Percentiles rank a stretch among this genome's conserved stretches.
These are phyloP conservation scores for Trachelus stipa DNA, from an alignment of 2,888 invertebrate genomes.

Conservation along the genomic window DNA sequence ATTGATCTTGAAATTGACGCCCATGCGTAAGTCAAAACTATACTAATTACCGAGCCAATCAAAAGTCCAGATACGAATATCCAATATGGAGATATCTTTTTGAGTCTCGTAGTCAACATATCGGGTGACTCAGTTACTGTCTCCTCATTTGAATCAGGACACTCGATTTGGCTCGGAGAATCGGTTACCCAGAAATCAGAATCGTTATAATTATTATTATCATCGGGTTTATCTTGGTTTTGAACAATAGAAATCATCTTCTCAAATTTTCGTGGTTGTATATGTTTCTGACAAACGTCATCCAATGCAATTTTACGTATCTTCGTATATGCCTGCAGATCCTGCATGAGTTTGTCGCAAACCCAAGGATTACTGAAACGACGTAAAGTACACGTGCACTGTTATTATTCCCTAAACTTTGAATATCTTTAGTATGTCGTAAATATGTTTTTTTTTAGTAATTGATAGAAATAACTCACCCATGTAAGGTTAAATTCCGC, in stretches of 20 bases:
- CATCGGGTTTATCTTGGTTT: background rate
- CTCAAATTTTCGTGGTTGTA: constrained; percentile 39
- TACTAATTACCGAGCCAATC: constrained; percentile 46
- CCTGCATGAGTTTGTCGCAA: constrained; percentile 45
- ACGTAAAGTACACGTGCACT: constrained; percentile 17
- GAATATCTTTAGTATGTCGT: background rate
- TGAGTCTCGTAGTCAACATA: background rate
- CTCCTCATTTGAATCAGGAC: background rate
- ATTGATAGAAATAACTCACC: constrained; percentile 3
- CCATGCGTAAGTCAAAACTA: constrained; percentile 51
- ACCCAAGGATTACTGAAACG: constrained; percentile 54
- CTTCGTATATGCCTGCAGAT: constrained; percentile 42
- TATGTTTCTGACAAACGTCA: constrained; percentile 33
- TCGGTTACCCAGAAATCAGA: constrained; percentile 18
- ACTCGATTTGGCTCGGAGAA: constrained; percentile 12
- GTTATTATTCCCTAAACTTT: background rate
- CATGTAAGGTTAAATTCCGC: constrained; percentile 37
- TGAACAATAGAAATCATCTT: constrained; percentile 38
- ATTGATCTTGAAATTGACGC: constrained; percentile 33
- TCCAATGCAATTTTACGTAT: constrained; percentile 31
- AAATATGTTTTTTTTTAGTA: background rate
- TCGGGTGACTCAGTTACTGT: background rate
- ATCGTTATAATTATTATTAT: background rate
- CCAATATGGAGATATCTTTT: constrained; percentile 42
- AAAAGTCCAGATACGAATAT: constrained; percentile 52